These are phyloP conservation scores for Misgurnus mizolepis DNA, from an alignment of 2,113 vertebrate species.

Conservation along the genomic window DNA sequence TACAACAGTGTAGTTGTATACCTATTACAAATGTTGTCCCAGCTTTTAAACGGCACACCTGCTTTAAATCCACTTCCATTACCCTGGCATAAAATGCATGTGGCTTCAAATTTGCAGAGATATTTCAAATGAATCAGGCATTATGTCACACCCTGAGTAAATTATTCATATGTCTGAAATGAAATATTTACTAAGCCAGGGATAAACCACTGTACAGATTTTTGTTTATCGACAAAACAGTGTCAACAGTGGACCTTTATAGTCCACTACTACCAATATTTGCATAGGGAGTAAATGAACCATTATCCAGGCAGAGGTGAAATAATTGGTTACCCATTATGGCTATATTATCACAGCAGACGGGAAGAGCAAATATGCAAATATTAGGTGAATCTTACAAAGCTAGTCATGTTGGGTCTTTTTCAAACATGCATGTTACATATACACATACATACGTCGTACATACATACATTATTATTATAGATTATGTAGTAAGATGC, in stretches of 20 bases:
- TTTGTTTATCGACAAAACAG: slow-evolving; percentile 50
- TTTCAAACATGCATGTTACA: neutral
- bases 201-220: slow-evolving; percentile 22
- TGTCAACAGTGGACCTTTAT: neutral
- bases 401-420: neutral
- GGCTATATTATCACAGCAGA: neutral
- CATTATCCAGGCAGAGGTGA: neutral
- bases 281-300: slow-evolving; percentile 15
- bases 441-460: no score
- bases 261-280: slow-evolving; percentile 16
- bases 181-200: slow-evolving; percentile 60
- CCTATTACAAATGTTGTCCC: no score
- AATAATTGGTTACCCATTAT: neutral
- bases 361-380: slow-evolving; percentile 21
- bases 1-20: neutral
- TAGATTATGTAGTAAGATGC: no score
- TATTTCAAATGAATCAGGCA: slow-evolving; percentile 54
- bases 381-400: slow-evolving; percentile 8
- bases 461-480: no score
- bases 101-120: slow-evolving; percentile 25
- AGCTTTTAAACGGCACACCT: neutral
- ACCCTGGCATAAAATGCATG: neutral
- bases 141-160: slow-evolving; percentile 48
- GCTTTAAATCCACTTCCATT: slow-evolving; percentile 17
- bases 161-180: slow-evolving; percentile 64